Evolutionary conservation across 2,113 vertebrate species (phyloP).

Genomic region (Nibea coibor): DNA sequence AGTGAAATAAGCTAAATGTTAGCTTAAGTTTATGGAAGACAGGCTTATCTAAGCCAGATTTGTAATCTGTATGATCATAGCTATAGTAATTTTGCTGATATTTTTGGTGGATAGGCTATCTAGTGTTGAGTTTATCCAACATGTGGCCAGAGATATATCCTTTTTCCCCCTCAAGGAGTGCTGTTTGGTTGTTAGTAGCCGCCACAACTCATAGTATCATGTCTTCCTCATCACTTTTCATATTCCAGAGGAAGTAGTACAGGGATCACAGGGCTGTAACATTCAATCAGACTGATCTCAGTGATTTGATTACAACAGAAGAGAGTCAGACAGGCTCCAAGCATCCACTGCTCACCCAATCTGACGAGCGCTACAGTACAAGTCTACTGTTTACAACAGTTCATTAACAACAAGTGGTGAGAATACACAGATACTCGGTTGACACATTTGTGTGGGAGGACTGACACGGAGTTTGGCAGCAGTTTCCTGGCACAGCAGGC

Average conservation of each 20-base stretch:
- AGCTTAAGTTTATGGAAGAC: too few relatives aligned
- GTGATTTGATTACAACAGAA: conserved; percentile 20
- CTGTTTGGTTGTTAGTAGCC: background rate
- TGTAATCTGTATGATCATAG: too few relatives aligned
- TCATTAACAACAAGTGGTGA: conserved; percentile 7
- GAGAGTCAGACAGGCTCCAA: background rate
- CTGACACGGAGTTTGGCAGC: conserved; percentile 46
- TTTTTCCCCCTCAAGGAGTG: background rate
- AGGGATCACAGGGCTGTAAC: background rate
- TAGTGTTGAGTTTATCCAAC: background rate
- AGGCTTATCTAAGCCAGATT: too few relatives aligned
- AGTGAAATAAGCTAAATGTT: background rate
- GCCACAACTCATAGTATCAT: background rate
- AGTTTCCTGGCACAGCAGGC: conserved; percentile 36
- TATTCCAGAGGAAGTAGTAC: background rate
- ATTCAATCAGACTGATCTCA: background rate
- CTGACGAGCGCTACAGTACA: background rate
- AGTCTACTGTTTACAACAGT: conserved; percentile 41
- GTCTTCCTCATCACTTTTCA: background rate
- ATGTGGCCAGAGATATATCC: background rate
- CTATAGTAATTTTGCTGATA: too few relatives aligned
- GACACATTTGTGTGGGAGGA: conserved; percentile 55
- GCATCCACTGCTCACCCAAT: background rate
- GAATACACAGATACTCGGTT: conserved; percentile 37
- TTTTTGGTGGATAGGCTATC: too few relatives aligned